A percentile compares a stretch with the other conserved stretches of the same genome.
phyloP scores from a whole-genome alignment of 2,888 invertebrate genomes.

The Xanthostigma xanthostigma region DNA sequence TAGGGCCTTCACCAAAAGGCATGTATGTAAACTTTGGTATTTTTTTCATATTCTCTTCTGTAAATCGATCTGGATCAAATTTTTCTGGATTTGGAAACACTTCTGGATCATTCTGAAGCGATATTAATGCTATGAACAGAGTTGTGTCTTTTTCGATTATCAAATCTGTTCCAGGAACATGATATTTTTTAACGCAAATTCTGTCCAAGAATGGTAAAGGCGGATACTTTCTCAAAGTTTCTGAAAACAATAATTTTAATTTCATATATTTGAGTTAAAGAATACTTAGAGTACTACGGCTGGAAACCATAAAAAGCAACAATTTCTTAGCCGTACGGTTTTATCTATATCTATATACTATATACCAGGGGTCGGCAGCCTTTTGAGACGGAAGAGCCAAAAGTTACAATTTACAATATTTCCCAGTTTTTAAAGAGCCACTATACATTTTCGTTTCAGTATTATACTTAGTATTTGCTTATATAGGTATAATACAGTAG shows the following conservation, averaged over 20 bases:
- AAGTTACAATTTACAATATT: no score
- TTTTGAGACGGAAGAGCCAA: no score
- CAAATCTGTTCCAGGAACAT: constrained; percentile 24
- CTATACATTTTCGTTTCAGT: no score
- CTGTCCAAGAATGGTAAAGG: constrained; percentile 23
- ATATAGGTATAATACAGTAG: no score
- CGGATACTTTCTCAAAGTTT: constrained; percentile 29
- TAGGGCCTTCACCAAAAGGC: constrained; percentile 26
- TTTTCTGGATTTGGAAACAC: constrained; percentile 17
- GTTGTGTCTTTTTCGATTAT: constrained; percentile 26
- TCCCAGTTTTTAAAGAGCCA: no score
- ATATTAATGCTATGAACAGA: constrained; percentile 24
- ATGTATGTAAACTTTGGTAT: constrained; percentile 14
- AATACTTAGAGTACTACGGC: not conserved
- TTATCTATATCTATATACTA: no score
- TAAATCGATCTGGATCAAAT: constrained; percentile 18
- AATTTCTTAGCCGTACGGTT: no score
- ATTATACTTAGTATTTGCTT: no score
- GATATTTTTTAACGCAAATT: constrained; percentile 21
- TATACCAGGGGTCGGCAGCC: no score
- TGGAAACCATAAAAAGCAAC: not conserved
- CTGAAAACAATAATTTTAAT: constrained; percentile 17
- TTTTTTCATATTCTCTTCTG: constrained; percentile 13
- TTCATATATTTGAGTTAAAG: not conserved
- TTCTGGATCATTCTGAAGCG: constrained; percentile 19